Evolutionary conservation across 2,797 vertebrate species (phyloP).

Genomic region (Acanthiza pusilla): DNA sequence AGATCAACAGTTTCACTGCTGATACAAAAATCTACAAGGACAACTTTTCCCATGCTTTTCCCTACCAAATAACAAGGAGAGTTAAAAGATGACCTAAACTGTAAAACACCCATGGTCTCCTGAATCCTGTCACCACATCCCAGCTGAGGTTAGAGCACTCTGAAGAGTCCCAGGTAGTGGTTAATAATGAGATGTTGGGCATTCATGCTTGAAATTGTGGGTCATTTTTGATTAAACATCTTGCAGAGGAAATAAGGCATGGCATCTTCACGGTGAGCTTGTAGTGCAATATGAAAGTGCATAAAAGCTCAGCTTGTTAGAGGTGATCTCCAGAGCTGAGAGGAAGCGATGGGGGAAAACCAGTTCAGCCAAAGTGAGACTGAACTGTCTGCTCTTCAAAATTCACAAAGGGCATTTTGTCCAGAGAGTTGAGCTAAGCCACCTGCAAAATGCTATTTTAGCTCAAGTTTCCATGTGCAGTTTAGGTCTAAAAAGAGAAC

Average conservation of each 20-base stretch:
- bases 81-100: neutral
- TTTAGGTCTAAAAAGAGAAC: neutral
- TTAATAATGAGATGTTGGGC: slow-evolving; percentile 55
- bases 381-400: neutral
- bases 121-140: neutral
- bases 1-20: neutral
- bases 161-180: neutral
- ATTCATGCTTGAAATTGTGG: slow-evolving; percentile 73
- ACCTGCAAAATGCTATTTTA: neutral
- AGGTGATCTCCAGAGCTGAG: neutral
- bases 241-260: slow-evolving; percentile 58
- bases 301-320: slow-evolving; percentile 63
- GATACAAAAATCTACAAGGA: neutral
- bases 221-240: slow-evolving; percentile 74
- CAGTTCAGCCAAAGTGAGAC: neutral
- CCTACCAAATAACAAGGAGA: neutral
- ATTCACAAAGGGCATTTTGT: neutral
- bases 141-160: neutral
- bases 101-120: neutral
- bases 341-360: neutral
- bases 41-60: neutral
- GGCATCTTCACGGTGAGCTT: slow-evolving; percentile 26
- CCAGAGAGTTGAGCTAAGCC: neutral
- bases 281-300: slow-evolving; percentile 30
- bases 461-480: neutral